Evolutionary conservation across 1,140 invertebrate genomes (phyloP), one percentile per base, ranked within the genome.

Genomic region (Penaeus chinensis): DNA sequence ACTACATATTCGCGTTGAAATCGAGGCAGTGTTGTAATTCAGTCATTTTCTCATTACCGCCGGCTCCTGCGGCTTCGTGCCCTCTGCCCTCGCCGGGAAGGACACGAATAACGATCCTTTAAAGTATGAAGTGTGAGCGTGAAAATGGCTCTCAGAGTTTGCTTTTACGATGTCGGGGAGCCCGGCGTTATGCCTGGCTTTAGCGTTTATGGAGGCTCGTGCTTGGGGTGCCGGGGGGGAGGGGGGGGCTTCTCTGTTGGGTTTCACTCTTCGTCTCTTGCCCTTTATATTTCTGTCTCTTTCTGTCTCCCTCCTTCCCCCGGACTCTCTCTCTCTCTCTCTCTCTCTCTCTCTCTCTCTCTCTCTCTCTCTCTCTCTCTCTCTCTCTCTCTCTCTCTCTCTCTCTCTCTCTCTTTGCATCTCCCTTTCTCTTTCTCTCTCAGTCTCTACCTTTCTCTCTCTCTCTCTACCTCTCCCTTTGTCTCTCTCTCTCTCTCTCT

Each of bases 401-500:
- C 37, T 37, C 24, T 77, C 37, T 20, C 42, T 63, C 47, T 83
- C 54, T 71, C 71, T 66, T n/a, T 19, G 3, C 8, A 10, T 47
- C 42, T 5, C 42, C 10, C 42, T 47, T 10, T 47, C 42, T 47
- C 42, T 47, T 47, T 47, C 69, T 8, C 5, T 37, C 18, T 37
- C 69, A 5, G 19, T n/a, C 69, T 24, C n/a, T 27, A 19, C 10
- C 69, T 27, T n/a, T 24, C 69, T 71, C n/a, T n/a, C 69, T 71
- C 22, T n/a, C 69, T 71, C 69, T 24, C 69, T 71, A 19, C 24
- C 69, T 27, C 69, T 24, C 69, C 10, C 22, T 71, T n/a, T n/a
- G 19, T 71, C 69, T 24, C 69, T 16, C 37, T 71, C 37, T 69
- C 71, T 47, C 61, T 22, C 66, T 83, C 82, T 83, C 65, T 71